Conservation (phyloP, 2,113 vertebrate species). For the Burhinus oedicnemus region DNA sequence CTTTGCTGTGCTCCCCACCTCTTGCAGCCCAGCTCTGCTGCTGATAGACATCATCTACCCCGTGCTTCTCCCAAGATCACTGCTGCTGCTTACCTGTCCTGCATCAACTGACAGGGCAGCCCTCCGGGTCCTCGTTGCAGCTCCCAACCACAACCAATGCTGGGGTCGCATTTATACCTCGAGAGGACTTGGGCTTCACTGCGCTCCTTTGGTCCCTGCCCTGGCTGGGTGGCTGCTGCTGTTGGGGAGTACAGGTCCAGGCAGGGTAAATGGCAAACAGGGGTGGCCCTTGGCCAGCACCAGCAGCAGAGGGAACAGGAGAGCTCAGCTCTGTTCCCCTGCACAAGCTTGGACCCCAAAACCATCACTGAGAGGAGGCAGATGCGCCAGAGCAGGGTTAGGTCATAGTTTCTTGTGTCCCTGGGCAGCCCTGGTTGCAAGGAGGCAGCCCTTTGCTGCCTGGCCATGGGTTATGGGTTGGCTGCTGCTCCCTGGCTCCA, state of each 20-base stretch:
- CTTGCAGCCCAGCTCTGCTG: neutral
- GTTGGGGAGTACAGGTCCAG: neutral
- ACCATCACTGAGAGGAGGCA: neutral
- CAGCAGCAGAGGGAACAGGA: neutral
- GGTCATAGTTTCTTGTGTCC: neutral
- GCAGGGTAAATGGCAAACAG: neutral
- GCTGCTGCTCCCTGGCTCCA: neutral
- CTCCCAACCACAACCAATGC: neutral
- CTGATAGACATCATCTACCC: neutral
- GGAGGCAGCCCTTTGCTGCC: neutral
- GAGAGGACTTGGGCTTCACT: neutral
- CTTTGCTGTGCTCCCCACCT: neutral
- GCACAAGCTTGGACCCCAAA: neutral
- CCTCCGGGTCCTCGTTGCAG: neutral
- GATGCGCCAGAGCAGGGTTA: neutral
- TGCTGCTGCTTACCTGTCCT: neutral
- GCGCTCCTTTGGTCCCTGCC: neutral
- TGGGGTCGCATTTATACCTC: neutral
- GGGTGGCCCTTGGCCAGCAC: neutral
- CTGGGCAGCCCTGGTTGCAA: neutral
- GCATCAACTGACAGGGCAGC: neutral
- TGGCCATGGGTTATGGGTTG: too few species aligned
- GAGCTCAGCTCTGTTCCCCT: neutral
- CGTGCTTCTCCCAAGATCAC: accelerated
- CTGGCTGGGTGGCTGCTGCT: neutral